phyloP scores from a whole-genome alignment of 2,797 vertebrate species.

The Caiman crocodilus region DNA sequence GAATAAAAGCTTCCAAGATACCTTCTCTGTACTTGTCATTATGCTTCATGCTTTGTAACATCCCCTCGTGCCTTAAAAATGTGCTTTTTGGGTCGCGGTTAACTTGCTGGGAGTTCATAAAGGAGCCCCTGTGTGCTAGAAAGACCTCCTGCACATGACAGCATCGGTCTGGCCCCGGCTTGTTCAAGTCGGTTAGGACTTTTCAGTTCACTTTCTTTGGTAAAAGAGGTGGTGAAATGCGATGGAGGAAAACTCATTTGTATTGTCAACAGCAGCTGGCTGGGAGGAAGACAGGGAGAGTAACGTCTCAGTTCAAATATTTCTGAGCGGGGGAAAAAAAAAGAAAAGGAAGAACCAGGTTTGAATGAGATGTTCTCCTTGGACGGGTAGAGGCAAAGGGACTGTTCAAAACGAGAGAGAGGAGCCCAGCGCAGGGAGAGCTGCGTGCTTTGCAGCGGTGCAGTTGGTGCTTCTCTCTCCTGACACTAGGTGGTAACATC shows the following conservation, averaged over 20 bases:
- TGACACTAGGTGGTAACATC: constrained; percentile 34
- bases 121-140: not conserved
- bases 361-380: too few relatives aligned
- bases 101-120: not conserved
- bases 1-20: not conserved
- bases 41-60: too few relatives aligned
- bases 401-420: not conserved
- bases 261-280: not conserved
- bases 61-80: not conserved
- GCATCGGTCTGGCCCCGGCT: not conserved
- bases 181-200: not conserved
- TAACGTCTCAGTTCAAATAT: not conserved
- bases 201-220: not conserved
- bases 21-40: not conserved
- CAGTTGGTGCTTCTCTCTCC: constrained; percentile 24
- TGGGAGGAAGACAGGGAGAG: not conserved
- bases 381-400: too few relatives aligned
- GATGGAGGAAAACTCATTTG: not conserved
- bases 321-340: not conserved
- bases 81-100: not conserved
- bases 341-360: not conserved
- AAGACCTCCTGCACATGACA: not conserved
- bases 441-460: not conserved
- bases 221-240: not conserved
- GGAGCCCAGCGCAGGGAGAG: not conserved